Evolutionary conservation across 2,113 vertebrate species (phyloP).

Genomic region (Phylloscopus trochilus): DNA sequence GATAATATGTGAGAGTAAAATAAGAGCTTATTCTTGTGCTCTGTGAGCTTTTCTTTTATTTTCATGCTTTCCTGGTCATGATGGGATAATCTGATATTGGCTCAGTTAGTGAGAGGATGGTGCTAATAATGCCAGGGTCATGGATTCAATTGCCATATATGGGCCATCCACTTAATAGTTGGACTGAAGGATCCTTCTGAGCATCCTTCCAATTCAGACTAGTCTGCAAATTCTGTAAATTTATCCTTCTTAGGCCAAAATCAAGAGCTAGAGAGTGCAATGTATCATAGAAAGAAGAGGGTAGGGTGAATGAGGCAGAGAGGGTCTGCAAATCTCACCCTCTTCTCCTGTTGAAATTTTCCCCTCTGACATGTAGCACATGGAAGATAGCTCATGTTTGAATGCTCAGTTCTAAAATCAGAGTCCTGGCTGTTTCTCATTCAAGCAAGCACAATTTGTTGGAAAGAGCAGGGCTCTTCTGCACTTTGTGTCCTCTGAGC

Average conservation of each 20-base stretch:
- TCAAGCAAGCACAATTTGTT: neutral
- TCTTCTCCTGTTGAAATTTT: neutral
- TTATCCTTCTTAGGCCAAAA: neutral
- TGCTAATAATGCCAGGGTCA: neutral
- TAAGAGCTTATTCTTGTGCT: neutral
- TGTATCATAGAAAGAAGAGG: neutral
- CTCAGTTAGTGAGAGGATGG: neutral
- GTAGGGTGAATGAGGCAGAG: neutral
- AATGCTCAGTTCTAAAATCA: neutral
- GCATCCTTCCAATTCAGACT: neutral
- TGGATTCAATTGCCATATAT: rapidly evolving
- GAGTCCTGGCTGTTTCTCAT: neutral
- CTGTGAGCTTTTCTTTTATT: neutral
- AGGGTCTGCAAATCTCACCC: neutral
- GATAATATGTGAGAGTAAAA: neutral
- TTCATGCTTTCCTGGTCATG: neutral
- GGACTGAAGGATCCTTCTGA: neutral
- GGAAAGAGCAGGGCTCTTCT: neutral
- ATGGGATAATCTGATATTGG: neutral
- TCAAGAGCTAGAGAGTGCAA: neutral
- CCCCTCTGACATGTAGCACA: neutral
- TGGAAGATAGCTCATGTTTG: neutral
- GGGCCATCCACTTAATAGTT: neutral
- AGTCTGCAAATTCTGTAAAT: neutral
- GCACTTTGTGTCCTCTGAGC: neutral